Evolutionary conservation across 2,797 vertebrate genomes (phyloP).

Genomic region (Esox masquinongy): DNA sequence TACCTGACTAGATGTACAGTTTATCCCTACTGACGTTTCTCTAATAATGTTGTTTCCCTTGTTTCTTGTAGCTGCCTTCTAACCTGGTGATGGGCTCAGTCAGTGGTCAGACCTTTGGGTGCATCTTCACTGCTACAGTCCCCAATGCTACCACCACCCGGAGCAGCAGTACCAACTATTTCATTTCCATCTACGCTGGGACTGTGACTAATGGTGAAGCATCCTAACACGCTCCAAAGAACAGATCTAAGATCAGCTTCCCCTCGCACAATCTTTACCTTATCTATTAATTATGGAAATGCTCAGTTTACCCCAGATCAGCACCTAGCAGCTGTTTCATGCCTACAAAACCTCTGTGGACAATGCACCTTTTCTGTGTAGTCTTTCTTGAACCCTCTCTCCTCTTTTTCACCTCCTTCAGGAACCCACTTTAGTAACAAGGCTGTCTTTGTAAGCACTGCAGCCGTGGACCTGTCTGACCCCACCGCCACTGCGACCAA

Average conservation of each 20-base stretch:
- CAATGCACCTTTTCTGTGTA: not conserved
- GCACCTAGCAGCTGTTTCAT: not conserved
- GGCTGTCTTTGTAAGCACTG: fast-evolving
- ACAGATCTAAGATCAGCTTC: not conserved
- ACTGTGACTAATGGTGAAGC: not conserved
- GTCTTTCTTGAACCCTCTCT: not conserved
- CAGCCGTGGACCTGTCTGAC: not conserved
- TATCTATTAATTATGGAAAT: not conserved
- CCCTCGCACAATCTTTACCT: not conserved
- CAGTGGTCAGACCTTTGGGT: not conserved
- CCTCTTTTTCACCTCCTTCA: not conserved
- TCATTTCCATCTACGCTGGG: not conserved
- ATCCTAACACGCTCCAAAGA: not conserved
- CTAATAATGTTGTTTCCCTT: not conserved
- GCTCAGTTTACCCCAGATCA: not conserved
- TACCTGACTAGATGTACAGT: not conserved
- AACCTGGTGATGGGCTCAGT: not conserved
- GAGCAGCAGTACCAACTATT: not conserved
- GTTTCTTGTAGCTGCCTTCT: not conserved
- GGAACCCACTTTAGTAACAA: not conserved
- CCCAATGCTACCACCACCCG: not conserved
- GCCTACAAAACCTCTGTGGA: not conserved
- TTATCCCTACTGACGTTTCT: not conserved
- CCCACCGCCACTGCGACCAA: not conserved
- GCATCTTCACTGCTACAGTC: not conserved